Base-by-base conservation (phyloP, 1,140 invertebrate species). In the Tetramorium simillimum region DNA sequence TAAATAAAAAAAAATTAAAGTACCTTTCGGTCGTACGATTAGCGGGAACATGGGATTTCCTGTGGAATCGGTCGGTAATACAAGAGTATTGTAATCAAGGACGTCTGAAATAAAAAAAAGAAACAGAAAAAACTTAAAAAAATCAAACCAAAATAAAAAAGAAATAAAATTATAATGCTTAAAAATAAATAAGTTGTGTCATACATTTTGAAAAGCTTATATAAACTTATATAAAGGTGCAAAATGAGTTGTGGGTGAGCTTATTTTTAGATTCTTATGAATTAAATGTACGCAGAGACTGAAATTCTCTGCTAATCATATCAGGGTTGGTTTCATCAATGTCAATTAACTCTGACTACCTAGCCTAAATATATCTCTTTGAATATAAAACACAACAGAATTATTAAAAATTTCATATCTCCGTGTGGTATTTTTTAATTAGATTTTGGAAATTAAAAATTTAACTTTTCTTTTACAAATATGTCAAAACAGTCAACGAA, bases 1-100 rank as follows among this genome's bases (percentile, higher is more conserved):
- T 49, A 21, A 37, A 60, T 7, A 63, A 18, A 81, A 37, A 28
- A 89, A 60, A 81, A 76, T 10, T 10, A 46, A 53, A 53, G 16
- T 97, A 97, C 97, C 97, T 97, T 97, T 96, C 89, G 97, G 96
- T 94, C 96, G 96, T 93, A 97, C 95, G 92, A 97, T 96, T 91
- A 96, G 96, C 91, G 97, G 97, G 94, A 97, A 96, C 94, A 96
- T 96, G 90, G 97, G 96, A 85, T 96, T 96, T 94, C 97, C 97
- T 91, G 96, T 96, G 85, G 97, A 97, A 96, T 98, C 97, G 93
- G 97, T 97, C 92, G 97, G 97, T 95, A 97, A 97, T 94, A 97
- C 96, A 95, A 97, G 96, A 95, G 97, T 96, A 95, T 96, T 97
- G 96, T 97, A 97, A 96, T 97, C 97, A 96, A 97, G 96, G 94